Base-by-base conservation (phyloP, 92 coral and sea anemone species). In the Phenganax stokvisi region DNA sequence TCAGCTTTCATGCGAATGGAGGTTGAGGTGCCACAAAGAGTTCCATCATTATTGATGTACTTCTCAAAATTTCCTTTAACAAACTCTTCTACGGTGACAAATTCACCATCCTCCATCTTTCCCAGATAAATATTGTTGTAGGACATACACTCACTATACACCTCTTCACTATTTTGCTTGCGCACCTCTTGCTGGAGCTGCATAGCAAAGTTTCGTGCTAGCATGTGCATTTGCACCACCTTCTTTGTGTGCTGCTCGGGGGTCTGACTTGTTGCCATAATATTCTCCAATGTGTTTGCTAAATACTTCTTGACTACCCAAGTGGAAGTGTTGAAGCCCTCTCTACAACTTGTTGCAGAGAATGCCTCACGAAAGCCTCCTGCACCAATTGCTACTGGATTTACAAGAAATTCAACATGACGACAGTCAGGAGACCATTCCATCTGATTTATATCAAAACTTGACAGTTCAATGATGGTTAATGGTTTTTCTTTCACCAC, bases 221-320 rank as follows among this genome's bases (percentile, higher is more conserved):
- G 75, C 31, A 12, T 47, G 37, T 77, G 84, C 79, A 79, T 84
- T 65, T 84, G 87, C 70, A 84, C 87, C 2, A 84, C 79, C 71
- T 84, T 75, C n/a, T 59, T 56, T 56, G 87, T 85, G 83, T 79
- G 87, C 52, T 79, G 70, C 31, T 85, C 87, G 3, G 68, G 77
- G 57, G 57, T 85, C 67, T 78, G 87, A 20, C 57, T 59, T 8
- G 80, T 74, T 30, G 31, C 11, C 27, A 25, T 52, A 7, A 85
- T 71, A 31, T 20, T 17, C 12, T 85, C 51, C 27, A 79, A 27
- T 16, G 80, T 51, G 12, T 51, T 12, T 29, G 84, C 12, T n/a
- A 85, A 55, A 56, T 44, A 85, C 72, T 71, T 85, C 67, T 85
- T 85, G 72, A 85, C 80, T 20, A 81, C 85, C 77, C 79, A 85